Percentiles rank a stretch among this genome's conserved stretches.
Evolutionary conservation across 2,888 invertebrate species (phyloP).

Genomic region (Therioaphis trifolii): DNA sequence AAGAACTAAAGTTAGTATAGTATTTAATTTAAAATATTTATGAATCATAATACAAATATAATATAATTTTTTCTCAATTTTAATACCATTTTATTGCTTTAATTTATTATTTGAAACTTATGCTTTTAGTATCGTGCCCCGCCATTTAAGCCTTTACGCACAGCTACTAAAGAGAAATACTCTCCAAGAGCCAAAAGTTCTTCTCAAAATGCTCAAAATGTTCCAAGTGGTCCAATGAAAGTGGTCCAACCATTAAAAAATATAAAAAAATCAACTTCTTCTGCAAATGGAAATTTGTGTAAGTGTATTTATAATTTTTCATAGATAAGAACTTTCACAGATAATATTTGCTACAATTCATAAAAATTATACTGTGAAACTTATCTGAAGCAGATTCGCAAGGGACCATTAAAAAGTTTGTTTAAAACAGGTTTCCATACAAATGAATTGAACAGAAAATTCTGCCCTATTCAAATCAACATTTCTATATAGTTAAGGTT

Average conservation of each 20-base stretch:
- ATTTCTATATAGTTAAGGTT: no score
- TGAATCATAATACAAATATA: neutral
- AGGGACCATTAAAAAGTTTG: no score
- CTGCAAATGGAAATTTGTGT: conserved; percentile 20
- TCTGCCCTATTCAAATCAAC: no score
- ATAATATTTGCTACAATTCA: no score
- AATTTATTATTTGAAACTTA: conserved; percentile 28
- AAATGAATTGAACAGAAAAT: no score
- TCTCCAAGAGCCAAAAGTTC: conserved; percentile 69
- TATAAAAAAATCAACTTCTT: conserved; percentile 18
- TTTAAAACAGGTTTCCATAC: no score
- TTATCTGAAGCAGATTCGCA: no score
- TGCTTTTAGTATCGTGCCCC: conserved; percentile 67
- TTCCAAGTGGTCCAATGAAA: conserved; percentile 48
- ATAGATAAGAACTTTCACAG: no score
- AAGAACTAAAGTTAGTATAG: conserved; percentile 75
- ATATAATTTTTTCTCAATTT: neutral
- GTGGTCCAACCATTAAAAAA: conserved; percentile 26
- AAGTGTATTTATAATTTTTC: conserved; percentile 42
- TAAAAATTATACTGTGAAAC: no score
- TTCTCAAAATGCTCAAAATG: conserved; percentile 33
- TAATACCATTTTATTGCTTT: neutral
- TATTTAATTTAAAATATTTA: neutral
- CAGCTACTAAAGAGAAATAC: conserved; percentile 78
- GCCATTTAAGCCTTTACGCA: conserved; percentile 71